Base-by-base conservation (phyloP, 2,797 vertebrate species). In the Martes flavigula region DNA sequence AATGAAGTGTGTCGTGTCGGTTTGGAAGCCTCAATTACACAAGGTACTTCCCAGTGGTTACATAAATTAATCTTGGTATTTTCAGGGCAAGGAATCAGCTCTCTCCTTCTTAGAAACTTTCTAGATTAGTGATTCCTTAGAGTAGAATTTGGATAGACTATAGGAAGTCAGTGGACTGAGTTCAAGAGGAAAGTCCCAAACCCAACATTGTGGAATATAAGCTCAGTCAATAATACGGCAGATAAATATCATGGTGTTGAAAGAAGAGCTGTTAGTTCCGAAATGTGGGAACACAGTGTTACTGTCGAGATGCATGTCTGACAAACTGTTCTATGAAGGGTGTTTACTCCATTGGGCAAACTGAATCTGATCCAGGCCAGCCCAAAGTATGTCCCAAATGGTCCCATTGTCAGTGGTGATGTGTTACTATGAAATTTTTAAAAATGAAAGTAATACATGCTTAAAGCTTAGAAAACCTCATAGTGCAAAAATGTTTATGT, bases 31-130 rank as follows among this genome's bases (percentile, higher is more conserved):
- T 95, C 97, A 97, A 62, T 98, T 98, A 73, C 43, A 43, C 70
- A 66, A 94, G 96, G 85, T 97, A 94, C 97, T 98, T 98, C 97
- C 97, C 93, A 32, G 56, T 94, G 94, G 94, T 97, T 98, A 54
- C 81, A 92, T 92, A 97, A 98, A 98, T 98, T 98, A 98, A 97
- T 98, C 97, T 97, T 91, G 68, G 62, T 97, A 85, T 95, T 98
- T 98, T 96, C 91, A 95, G 91, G 70, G 90, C 96, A 90, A 93
- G 97, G 97, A 98, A 87, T 87, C 92, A 95, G 96, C 54, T 96
- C 93, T 87, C 73, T 97, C 7, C 96, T 96, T 30, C 72, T 94
- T 87, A 95, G 97, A 96, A 98, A 98, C 92, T 97, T 93, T 95
- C 83, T 95, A 81, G 60, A 92, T 96, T 97, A 94, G 70, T 62